Evolutionary conservation across 1,140 invertebrate species (phyloP).

Genomic region (Triops cancriformis): DNA sequence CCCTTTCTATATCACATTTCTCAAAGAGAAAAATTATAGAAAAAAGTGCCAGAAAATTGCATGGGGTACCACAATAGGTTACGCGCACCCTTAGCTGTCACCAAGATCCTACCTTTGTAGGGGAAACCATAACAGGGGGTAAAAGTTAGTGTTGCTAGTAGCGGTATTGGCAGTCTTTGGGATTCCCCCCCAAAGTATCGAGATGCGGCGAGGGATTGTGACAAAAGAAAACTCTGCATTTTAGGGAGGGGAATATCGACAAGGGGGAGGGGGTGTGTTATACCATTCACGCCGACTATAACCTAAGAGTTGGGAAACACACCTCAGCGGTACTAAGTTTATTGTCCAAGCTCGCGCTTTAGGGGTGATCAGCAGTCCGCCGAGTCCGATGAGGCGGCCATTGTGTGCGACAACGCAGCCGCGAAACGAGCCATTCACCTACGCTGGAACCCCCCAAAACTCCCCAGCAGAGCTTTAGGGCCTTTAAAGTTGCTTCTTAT

Average conservation of each 20-base stretch:
- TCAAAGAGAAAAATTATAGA: too few relatives aligned
- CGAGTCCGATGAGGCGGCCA: neutral
- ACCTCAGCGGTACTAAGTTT: neutral
- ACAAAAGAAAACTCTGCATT: neutral
- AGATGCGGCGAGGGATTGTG: neutral
- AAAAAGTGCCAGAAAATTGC: too few relatives aligned
- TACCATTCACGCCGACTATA: neutral
- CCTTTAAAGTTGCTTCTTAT: neutral
- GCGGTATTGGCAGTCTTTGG: neutral
- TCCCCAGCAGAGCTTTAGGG: neutral
- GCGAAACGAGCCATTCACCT: conserved; percentile 8
- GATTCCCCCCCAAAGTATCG: neutral
- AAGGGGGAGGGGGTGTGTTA: neutral
- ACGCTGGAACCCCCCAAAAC: neutral
- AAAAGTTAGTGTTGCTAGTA: neutral
- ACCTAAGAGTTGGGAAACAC: neutral
- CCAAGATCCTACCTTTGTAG: too few relatives aligned
- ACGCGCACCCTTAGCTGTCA: too few relatives aligned
- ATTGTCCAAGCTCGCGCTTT: conserved; percentile 3
- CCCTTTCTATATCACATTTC: neutral
- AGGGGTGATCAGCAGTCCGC: neutral
- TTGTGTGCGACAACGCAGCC: conserved; percentile 8
- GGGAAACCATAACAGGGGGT: neutral
- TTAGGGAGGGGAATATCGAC: neutral
- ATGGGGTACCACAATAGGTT: too few relatives aligned